phyloP scores from a whole-genome alignment of 2,888 invertebrate species.

The Nymphalis polychloros region DNA sequence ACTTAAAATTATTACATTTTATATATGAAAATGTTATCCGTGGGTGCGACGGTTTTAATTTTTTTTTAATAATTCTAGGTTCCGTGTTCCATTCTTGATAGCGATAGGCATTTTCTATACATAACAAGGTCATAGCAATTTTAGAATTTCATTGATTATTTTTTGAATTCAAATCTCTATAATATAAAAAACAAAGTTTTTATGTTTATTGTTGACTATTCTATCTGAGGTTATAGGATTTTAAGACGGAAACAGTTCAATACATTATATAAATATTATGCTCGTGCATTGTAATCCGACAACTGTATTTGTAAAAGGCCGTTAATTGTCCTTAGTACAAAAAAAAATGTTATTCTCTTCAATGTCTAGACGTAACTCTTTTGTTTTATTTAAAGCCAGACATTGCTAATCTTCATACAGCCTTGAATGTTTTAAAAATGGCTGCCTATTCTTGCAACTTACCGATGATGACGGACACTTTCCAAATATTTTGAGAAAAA shows the following conservation, averaged over 20 bases:
- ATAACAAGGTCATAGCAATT: too few relatives aligned
- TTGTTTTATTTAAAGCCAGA: constrained; percentile 11
- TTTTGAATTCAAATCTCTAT: too few relatives aligned
- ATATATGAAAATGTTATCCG: too few relatives aligned
- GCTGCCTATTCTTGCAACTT: constrained; percentile 10
- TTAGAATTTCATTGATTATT: too few relatives aligned
- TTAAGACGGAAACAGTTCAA: neutral
- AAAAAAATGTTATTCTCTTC: constrained; percentile 5
- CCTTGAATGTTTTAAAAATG: constrained; percentile 21
- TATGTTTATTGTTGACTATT: too few relatives aligned
- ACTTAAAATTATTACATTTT: too few relatives aligned
- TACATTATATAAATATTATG: neutral
- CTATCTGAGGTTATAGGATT: too few relatives aligned
- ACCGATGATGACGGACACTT: neutral
- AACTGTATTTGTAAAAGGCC: neutral
- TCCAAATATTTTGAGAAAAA: constrained; percentile 1
- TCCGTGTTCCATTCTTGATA: too few relatives aligned
- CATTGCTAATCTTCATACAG: constrained; percentile 18
- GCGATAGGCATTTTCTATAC: too few relatives aligned
- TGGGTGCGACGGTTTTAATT: too few relatives aligned
- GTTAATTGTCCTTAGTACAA: neutral
- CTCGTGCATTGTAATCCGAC: neutral
- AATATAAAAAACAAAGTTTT: too few relatives aligned
- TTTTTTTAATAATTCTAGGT: too few relatives aligned
- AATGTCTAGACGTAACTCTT: constrained; percentile 19